Percentiles rank a stretch among this genome's conserved stretches.
Conservation (phyloP, 1,140 invertebrate species). For the Magallana angulata region DNA sequence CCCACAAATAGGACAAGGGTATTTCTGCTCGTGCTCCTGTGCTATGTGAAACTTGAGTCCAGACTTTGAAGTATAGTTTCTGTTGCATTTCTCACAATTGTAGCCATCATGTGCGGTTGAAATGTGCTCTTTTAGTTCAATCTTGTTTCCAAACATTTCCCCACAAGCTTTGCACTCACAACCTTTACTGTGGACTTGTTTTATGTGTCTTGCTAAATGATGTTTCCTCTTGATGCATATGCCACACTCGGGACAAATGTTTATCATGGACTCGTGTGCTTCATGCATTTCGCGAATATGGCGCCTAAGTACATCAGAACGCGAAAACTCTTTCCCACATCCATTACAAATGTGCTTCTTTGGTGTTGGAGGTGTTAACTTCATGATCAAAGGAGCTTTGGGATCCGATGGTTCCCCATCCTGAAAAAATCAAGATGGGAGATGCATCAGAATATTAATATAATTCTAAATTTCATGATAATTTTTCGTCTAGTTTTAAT, state of each 20-base stretch:
- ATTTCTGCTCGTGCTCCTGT: slow-evolving; percentile 39
- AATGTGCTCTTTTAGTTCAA: slow-evolving; percentile 21
- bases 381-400: slow-evolving; percentile 1
- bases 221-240: slow-evolving; percentile 40
- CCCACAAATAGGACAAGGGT: slow-evolving; percentile 23
- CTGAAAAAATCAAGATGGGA: slow-evolving; percentile 44
- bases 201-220: slow-evolving; percentile 33
- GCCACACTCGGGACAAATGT: slow-evolving; percentile 37
- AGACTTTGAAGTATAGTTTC: slow-evolving; percentile 34
- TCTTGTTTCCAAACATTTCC: slow-evolving; percentile 33
- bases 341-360: slow-evolving; percentile 42
- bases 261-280: slow-evolving; percentile 6
- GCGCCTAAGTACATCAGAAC: slow-evolving; percentile 28
- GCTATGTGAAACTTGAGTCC: slow-evolving; percentile 31
- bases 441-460: slow-evolving; percentile 34
- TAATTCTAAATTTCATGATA: not conserved
- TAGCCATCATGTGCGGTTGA: slow-evolving; percentile 20
- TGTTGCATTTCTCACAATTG: slow-evolving; percentile 41
- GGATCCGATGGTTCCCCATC: slow-evolving; percentile 20
- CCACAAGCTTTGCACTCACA: slow-evolving; percentile 38
- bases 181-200: slow-evolving; percentile 26
- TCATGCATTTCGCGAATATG: slow-evolving; percentile 35
- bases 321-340: slow-evolving; percentile 37
- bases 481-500: not conserved
- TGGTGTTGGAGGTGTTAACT: slow-evolving; percentile 20